Evolutionary conservation across 2,888 invertebrate genomes (phyloP).

Genomic region (Oscheius sp.): DNA sequence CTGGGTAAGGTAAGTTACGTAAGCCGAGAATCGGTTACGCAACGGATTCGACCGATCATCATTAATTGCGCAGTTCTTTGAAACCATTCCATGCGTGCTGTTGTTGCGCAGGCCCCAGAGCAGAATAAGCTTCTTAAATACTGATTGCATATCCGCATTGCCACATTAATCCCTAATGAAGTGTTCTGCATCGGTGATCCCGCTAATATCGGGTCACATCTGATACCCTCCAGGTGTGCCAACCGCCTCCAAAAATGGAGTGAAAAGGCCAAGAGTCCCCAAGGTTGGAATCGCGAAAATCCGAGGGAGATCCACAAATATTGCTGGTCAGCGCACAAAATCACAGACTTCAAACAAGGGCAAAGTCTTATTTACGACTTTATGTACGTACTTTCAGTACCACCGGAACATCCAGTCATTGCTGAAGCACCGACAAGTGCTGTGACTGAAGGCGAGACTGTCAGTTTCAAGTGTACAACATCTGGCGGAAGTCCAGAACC

Average conservation of each 20-base stretch:
- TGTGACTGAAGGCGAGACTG: conserved; percentile 65
- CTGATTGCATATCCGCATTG: conserved; percentile 38
- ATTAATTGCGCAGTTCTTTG: neutral
- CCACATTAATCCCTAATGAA: conserved; percentile 39
- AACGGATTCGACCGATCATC: neutral
- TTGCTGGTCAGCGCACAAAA: conserved; percentile 19
- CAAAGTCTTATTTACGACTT: neutral
- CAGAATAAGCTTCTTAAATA: conserved; percentile 32
- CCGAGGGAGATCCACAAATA: conserved; percentile 10
- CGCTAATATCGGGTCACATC: conserved; percentile 16
- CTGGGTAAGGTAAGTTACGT: neutral
- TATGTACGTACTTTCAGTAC: conserved; percentile 59
- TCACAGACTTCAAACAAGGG: neutral
- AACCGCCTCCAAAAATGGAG: neutral
- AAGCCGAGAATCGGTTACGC: conserved; percentile 6
- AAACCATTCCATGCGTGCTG: conserved; percentile 22
- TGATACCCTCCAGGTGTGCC: conserved; percentile 29
- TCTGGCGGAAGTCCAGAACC: conserved; percentile 71
- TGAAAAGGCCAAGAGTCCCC: neutral
- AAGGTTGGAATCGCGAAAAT: neutral
- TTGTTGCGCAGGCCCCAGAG: conserved; percentile 18
- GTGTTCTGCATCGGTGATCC: conserved; percentile 28
- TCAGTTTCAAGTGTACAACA: conserved; percentile 65
- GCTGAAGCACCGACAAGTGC: conserved; percentile 56
- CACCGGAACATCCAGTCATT: conserved; percentile 65